A percentile compares a stretch with the other conserved stretches of the same genome.
phyloP scores from a whole-genome alignment of 2,888 invertebrate genomes.

The Myathropa florea region DNA sequence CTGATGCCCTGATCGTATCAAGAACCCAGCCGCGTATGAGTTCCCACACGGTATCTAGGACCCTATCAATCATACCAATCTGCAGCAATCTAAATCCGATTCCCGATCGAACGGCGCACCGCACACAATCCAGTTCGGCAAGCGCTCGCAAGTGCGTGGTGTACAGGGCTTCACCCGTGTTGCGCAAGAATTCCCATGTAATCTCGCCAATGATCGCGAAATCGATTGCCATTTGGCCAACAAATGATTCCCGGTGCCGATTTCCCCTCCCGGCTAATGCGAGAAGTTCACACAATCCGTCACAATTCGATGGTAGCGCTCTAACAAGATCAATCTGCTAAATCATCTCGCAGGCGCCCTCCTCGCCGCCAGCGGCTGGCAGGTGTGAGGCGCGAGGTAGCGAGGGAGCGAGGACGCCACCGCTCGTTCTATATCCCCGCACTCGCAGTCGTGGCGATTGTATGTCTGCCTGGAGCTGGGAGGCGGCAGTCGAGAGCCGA shows the following conservation, averaged over 20 bases:
- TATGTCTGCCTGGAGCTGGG: slow-evolving; percentile 29
- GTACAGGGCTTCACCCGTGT: slow-evolving; percentile 41
- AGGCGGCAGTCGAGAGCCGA: too few relatives aligned
- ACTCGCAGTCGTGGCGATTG: slow-evolving; percentile 29
- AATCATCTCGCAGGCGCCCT: slow-evolving; percentile 58
- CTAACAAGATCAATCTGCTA: slow-evolving; percentile 71
- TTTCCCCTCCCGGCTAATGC: slow-evolving; percentile 73
- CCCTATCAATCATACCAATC: slow-evolving; percentile 66
- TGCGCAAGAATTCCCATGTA: slow-evolving; percentile 58
- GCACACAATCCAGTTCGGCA: slow-evolving; percentile 17
- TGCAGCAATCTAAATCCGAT: slow-evolving; percentile 63
- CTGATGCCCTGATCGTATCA: slow-evolving; percentile 33
- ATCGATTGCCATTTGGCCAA: slow-evolving; percentile 68
- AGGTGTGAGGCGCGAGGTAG: neutral
- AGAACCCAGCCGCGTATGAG: slow-evolving; percentile 9
- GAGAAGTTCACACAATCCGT: slow-evolving; percentile 80
- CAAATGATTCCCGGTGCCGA: slow-evolving; percentile 42
- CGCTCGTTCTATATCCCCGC: neutral
- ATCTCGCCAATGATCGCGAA: slow-evolving; percentile 61
- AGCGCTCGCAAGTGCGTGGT: slow-evolving; percentile 44
- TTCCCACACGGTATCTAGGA: slow-evolving; percentile 57
- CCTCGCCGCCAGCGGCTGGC: too few relatives aligned
- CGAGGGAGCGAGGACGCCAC: neutral
- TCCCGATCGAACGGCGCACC: slow-evolving; percentile 39
- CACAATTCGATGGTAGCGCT: slow-evolving; percentile 72